phyloP scores from a whole-genome alignment of 2,113 vertebrate genomes.

The Cynopterus brachyotis region DNA sequence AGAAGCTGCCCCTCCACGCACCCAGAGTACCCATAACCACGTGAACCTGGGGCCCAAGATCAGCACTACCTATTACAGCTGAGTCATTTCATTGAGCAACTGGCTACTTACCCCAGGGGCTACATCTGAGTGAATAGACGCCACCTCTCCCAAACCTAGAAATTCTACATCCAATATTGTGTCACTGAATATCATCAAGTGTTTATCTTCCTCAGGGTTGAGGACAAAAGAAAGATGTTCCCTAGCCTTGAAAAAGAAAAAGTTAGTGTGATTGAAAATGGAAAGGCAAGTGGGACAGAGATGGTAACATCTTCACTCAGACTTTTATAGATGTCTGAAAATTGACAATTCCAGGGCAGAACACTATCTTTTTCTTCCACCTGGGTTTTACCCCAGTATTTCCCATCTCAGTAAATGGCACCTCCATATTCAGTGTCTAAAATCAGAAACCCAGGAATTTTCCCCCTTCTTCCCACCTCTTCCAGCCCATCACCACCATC shows the following conservation, averaged over 20 bases:
- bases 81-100: no score
- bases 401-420: neutral
- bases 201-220: neutral
- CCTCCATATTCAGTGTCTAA: neutral
- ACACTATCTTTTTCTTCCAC: no score
- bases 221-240: neutral
- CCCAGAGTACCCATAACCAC: fast-evolving
- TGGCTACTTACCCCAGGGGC: fast-evolving
- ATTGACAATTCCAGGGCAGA: neutral
- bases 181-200: neutral
- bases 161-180: fast-evolving
- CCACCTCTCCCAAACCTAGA: no score
- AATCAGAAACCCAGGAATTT: no score
- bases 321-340: neutral
- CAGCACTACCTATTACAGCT: neutral
- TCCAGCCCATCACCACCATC: neutral
- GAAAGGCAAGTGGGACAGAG: neutral
- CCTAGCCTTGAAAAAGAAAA: no score
- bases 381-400: neutral
- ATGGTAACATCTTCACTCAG: neutral
- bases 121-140: fast-evolving
- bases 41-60: neutral
- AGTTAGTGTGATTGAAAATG: neutral
- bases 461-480: neutral
- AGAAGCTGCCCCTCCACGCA: neutral